A percentile compares a stretch with the other conserved stretches of the same genome.
Conservation (phyloP, 2,797 vertebrate species). For the Macropodus opercularis region DNA sequence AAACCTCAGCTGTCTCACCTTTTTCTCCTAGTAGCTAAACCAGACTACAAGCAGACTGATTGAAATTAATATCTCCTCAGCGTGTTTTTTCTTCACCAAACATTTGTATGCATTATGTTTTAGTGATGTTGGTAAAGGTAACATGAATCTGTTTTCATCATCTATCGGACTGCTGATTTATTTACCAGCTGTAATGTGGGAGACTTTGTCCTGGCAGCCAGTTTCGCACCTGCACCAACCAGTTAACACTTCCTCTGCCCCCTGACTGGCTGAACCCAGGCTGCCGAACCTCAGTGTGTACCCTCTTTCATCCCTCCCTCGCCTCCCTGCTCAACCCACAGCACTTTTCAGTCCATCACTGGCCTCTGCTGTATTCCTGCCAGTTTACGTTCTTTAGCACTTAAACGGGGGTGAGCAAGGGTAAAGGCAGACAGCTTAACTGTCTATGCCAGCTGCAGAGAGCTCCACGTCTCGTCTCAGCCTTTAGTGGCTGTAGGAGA, state of each 20-base stretch:
- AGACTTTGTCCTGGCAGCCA: conserved; percentile 1
- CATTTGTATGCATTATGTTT: not conserved
- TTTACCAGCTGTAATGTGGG: conserved; percentile 5
- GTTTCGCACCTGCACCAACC: conserved; percentile 60
- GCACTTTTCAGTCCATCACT: conserved; percentile 60
- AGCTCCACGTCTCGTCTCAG: conserved; percentile 48
- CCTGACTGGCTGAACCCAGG: conserved; percentile 23
- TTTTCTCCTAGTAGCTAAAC: conserved; percentile 21
- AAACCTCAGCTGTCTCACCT: conserved; percentile 30
- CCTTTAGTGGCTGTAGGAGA: conserved; percentile 28
- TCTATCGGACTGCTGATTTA: not conserved
- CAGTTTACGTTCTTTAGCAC: conserved; percentile 58
- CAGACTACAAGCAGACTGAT: conserved; percentile 7
- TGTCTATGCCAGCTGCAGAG: conserved; percentile 48
- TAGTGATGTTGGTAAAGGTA: not conserved
- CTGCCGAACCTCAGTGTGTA: conserved; percentile 39
- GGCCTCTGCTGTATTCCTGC: conserved; percentile 60
- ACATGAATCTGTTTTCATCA: not conserved
- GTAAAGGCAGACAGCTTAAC: conserved; percentile 48
- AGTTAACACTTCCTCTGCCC: conserved; percentile 44
- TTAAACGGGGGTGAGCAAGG: conserved; percentile 52
- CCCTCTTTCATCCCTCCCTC: conserved; percentile 57
- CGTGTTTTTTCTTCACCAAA: not conserved
- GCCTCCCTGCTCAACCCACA: conserved; percentile 19
- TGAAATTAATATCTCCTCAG: conserved; percentile 8